Base-by-base conservation (phyloP, 2,888 invertebrate species). In the Pocota personata region DNA sequence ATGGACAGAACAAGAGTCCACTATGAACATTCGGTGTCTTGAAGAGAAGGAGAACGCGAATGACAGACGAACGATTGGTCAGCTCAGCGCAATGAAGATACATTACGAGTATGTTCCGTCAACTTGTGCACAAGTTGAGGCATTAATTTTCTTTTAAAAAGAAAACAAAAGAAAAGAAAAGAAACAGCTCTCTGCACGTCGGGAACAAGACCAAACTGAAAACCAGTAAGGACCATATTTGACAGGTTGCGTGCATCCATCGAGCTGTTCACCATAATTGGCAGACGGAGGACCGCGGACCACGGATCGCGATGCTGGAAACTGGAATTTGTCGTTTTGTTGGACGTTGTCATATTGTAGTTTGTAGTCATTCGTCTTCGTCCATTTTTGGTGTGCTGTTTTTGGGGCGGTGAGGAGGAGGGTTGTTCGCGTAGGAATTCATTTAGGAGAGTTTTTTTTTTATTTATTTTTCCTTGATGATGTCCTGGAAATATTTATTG, bases 141-240 rank as follows among this genome's bases (percentile, higher is more conserved):
- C 84, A 79, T 84, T 75, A 37, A 75, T 79, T 75, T 66, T 75
- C 30, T 16, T 55, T 50, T 21, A 19, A 58, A 66, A 64, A 27
- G 16, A 37, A 37, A 37, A 30, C 1, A 30, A 30, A 4, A 30
- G 7, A 1, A n/a, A n/a, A n/a, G n/a, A n/a, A 32, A 32, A 2
- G 0, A 8, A 32, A 14, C 40, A 7, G 16, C 12, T 40, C 27
- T n/a, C 19, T 37, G 30, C n/a, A n/a, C 10, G 40, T 19, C 14
- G 35, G 58, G 32, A 72, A 77, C 67, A 69, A 82, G 66, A 72
- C 82, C 71, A 82, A 73, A 72, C 57, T 64, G 57, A 69, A 78
- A 80, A 82, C 77, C 62, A 69, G 87, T 77, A 82, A 82, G 77
- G 82, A 87, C 87, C 87, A 87, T 87, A 87, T 87, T 87, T 82